Evolutionary conservation across 2,113 vertebrate species (phyloP).

Genomic region (Xiphophorus couchianus): DNA sequence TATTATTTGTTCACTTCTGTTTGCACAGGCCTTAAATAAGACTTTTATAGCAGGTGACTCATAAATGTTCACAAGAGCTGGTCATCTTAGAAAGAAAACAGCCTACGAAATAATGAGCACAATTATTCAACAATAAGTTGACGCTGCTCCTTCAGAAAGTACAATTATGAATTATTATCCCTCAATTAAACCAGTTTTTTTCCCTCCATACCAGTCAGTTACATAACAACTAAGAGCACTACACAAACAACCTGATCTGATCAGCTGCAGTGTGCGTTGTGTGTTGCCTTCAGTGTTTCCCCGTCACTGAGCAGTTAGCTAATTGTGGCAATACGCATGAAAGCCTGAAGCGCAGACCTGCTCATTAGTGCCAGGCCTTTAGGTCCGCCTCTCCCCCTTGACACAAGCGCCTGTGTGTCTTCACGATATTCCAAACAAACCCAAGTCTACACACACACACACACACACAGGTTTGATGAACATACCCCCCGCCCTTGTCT

Average conservation of each 20-base stretch:
- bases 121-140: background rate
- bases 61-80: background rate
- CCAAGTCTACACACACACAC: conserved; percentile 20
- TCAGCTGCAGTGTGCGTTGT: conserved; percentile 11
- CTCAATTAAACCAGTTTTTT: background rate
- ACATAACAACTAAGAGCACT: conserved; percentile 2
- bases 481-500: background rate
- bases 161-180: background rate
- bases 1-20: conserved; percentile 4
- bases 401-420: conserved; percentile 35
- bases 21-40: conserved; percentile 16
- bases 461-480: background rate
- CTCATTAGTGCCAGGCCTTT: conserved; percentile 59
- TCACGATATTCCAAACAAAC: conserved; percentile 6
- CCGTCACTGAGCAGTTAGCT: conserved; percentile 44
- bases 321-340: conserved; percentile 42
- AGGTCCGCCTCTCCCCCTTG: conserved; percentile 16
- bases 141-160: background rate
- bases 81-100: background rate
- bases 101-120: background rate
- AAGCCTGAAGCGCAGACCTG: conserved; percentile 20
- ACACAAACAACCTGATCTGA: conserved; percentile 15
- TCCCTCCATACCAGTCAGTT: background rate
- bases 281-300: conserved; percentile 25
- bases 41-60: background rate